Evolutionary conservation across 2,888 invertebrate species (phyloP).

Genomic region (Tipula lateralis): DNA sequence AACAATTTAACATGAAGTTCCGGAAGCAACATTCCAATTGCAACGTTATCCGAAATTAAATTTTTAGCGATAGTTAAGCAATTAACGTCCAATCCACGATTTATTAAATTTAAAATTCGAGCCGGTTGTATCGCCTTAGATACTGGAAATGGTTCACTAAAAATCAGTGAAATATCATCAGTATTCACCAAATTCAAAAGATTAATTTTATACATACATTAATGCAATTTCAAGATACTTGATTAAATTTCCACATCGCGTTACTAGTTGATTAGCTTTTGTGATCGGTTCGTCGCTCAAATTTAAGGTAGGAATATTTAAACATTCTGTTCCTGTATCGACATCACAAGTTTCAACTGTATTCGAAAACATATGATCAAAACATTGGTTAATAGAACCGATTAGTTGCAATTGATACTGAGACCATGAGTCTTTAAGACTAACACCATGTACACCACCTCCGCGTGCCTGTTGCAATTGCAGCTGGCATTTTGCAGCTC

Average conservation of each 20-base stretch:
- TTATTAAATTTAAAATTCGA: constrained; percentile 40
- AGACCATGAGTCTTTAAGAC: constrained; percentile 41
- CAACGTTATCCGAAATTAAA: constrained; percentile 40
- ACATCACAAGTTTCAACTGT: constrained; percentile 39
- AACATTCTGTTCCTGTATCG: constrained; percentile 34
- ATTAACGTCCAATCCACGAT: constrained; percentile 41
- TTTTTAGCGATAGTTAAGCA: constrained; percentile 39
- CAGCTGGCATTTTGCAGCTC: constrained; percentile 42
- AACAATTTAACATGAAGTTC: constrained; percentile 40
- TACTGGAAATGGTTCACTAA: constrained; percentile 42
- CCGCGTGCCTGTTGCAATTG: constrained; percentile 43
- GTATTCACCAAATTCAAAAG: background rate
- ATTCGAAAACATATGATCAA: constrained; percentile 39
- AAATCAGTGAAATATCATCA: too few relatives aligned
- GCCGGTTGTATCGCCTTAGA: constrained; percentile 40
- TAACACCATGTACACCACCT: constrained; percentile 40
- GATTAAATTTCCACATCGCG: constrained; percentile 38
- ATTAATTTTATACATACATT: constrained; percentile 29
- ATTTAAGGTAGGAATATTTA: constrained; percentile 34
- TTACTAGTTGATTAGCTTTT: constrained; percentile 38
- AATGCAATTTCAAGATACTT: constrained; percentile 36
- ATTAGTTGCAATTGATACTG: constrained; percentile 40
- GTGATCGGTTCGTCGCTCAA: constrained; percentile 39
- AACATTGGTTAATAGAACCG: constrained; percentile 38
- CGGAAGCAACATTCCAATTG: constrained; percentile 40